Evolutionary conservation across 2,113 vertebrate genomes (phyloP).

Genomic region (Rhinolophus ferrumequinum): DNA sequence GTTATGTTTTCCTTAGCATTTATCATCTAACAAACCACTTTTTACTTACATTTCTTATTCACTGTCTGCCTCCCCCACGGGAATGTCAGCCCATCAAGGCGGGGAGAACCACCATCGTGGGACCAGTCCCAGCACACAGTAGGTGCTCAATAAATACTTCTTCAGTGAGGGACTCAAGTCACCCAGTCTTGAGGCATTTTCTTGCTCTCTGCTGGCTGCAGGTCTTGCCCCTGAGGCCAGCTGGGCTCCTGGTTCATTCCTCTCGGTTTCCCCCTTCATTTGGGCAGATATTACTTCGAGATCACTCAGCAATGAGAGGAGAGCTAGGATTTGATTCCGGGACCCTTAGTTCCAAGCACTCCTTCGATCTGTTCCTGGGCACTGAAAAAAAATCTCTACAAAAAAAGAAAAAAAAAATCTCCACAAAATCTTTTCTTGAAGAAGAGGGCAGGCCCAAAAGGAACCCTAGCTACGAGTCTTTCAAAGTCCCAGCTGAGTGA

Average conservation of each 20-base stretch:
- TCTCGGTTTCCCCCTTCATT: background rate
- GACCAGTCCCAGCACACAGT: background rate
- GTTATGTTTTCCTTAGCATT: background rate
- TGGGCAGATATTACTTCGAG: background rate
- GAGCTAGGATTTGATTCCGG: background rate
- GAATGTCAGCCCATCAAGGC: background rate
- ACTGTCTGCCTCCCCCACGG: background rate
- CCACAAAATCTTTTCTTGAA: background rate
- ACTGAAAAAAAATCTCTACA: background rate
- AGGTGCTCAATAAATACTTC: background rate
- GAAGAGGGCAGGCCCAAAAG: background rate
- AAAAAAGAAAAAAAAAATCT: background rate
- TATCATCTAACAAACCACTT: background rate
- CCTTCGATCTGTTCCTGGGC: background rate
- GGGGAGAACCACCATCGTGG: no score
- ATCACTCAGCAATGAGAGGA: background rate
- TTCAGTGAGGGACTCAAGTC: background rate
- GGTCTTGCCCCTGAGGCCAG: background rate
- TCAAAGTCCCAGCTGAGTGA: constrained; percentile 69
- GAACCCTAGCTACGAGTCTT: background rate
- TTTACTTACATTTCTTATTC: background rate
- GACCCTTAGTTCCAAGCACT: background rate
- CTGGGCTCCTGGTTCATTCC: background rate
- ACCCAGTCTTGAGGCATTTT: background rate
- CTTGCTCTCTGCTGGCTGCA: background rate